Evolutionary conservation across 1,140 invertebrate species (phyloP), one percentile per base, ranked within the genome.

Genomic region (Tribolium castaneum): DNA sequence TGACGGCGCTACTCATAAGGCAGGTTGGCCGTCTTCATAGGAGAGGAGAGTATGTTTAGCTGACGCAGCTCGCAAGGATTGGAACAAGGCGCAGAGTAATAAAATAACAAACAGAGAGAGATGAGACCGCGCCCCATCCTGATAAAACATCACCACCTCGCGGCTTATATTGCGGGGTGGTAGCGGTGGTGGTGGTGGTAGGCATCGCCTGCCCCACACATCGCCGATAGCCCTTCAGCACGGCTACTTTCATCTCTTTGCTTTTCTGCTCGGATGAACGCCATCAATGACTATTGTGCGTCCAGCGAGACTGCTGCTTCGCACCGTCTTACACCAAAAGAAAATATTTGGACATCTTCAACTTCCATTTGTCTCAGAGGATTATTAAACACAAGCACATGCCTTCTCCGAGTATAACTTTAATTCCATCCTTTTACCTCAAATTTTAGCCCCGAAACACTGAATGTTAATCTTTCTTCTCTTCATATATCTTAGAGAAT

Each of bases 71-170:
- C 50, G 77, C 75, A 76, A 73, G 75, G 80, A 79, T 81, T 81
- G 80, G 80, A 81, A 79, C 80, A 79, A 79, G 77, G 80, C 80
- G 79, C 76, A 75, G 78, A 75, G 78, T 81, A 81, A 81, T 81
- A 81, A 81, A 81, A 81, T 81, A 81, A 81, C 80, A 81, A 81
- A 81, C 78, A 79, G 75, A 71, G 77, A 78, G 76, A 81, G 76
- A 79, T 77, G 80, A 81, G 76, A 80, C 80, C 80, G 80, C 80
- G 80, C 80, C 80, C 80, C 70, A 80, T 78, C 77, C 77, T 70
- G 75, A 80, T 80, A 80, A 80, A 80, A 76, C 78, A 76, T 76
- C 77, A 70, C 77, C 71, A 78, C 77, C 77, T 78, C 77, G 77
- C 77, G 77, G 70, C 62, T 70, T 56, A 72, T 78, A 78, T 78